Percentiles rank a stretch among this genome's conserved stretches.
phyloP scores from a whole-genome alignment of 92 coral and sea anemone genomes.

The Epizoanthus rinbou region DNA sequence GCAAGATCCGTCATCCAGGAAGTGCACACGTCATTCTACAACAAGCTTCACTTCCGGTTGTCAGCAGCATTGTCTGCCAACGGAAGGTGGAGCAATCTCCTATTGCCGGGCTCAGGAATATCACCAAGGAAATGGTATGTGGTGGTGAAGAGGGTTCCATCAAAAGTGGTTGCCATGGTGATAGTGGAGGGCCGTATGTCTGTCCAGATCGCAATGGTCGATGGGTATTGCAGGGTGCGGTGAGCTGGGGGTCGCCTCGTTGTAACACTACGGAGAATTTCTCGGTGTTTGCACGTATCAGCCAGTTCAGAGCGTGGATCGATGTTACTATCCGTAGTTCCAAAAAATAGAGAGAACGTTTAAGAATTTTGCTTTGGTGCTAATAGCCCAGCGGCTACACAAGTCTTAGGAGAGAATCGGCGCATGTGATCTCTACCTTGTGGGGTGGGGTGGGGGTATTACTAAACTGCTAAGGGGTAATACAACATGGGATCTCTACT shows the following conservation, averaged over 20 bases:
- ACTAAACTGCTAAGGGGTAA: no score
- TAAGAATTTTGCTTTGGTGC: no score
- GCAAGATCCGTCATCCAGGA: conserved; percentile 49
- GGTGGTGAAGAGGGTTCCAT: conserved; percentile 68
- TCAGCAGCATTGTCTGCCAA: conserved; percentile 39
- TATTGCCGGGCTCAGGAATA: not conserved
- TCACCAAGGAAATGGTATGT: conserved; percentile 70
- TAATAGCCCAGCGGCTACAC: no score
- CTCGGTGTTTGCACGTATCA: conserved; percentile 64
- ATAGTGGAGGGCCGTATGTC: conserved; percentile 77
- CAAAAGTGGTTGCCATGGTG: conserved; percentile 80
- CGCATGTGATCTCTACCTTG: no score
- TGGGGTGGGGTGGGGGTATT: no score
- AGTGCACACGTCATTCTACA: conserved; percentile 27
- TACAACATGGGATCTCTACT: no score
- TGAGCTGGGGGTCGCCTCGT: conserved; percentile 58
- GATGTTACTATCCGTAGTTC: not conserved
- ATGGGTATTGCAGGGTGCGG: conserved; percentile 54
- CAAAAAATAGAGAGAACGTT: not conserved
- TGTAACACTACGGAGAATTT: conserved; percentile 44
- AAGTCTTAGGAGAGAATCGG: no score
- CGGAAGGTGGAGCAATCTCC: conserved; percentile 43
- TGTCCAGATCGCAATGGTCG: conserved; percentile 44
- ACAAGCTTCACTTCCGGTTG: conserved; percentile 45
- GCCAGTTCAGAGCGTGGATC: conserved; percentile 57